A percentile compares a stretch with the other conserved stretches of the same genome.
These are phyloP conservation scores for Tinamus major DNA, from an alignment of 2,797 vertebrate genomes.

Conservation along the genomic window DNA sequence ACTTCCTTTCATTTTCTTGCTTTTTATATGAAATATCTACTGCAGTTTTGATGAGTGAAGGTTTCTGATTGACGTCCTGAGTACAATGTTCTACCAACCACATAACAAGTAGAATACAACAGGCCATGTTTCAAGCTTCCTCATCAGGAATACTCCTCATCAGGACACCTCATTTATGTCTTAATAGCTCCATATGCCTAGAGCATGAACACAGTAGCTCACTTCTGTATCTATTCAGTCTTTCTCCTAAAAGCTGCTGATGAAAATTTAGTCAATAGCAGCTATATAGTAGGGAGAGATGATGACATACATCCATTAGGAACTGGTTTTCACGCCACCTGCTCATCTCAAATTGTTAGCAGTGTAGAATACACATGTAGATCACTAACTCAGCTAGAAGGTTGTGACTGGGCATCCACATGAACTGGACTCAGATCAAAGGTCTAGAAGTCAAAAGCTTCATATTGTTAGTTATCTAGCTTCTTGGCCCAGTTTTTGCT, in stretches of 20 bases:
- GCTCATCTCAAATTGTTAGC: not conserved
- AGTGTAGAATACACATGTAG: rapidly evolving
- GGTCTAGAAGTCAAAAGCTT: not conserved
- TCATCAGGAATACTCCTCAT: conserved; percentile 2
- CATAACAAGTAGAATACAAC: conserved; percentile 5
- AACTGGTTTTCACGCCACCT: not conserved
- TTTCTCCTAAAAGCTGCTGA: conserved; percentile 27
- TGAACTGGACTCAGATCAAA: not conserved
- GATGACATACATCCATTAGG: not conserved
- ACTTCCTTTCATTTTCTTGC: not conserved
- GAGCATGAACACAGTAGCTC: conserved; percentile 23
- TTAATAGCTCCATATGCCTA: not conserved
- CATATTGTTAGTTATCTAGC: not conserved
- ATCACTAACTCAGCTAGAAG: not conserved
- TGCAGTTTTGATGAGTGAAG: not conserved
- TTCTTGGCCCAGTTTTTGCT: not conserved
- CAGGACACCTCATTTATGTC: conserved; percentile 41
- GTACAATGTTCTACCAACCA: not conserved
- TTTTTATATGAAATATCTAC: not conserved
- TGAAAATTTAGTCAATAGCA: conserved; percentile 22
- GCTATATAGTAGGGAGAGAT: not conserved
- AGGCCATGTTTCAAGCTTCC: not conserved
- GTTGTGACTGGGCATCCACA: not conserved
- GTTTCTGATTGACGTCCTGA: conserved; percentile 17
- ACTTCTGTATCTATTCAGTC: conserved; percentile 34